Percentiles rank a stretch among this genome's conserved stretches.
These are phyloP conservation scores for Hylaea fasciaria DNA, from an alignment of 2,888 invertebrate genomes.

Conservation along the genomic window DNA sequence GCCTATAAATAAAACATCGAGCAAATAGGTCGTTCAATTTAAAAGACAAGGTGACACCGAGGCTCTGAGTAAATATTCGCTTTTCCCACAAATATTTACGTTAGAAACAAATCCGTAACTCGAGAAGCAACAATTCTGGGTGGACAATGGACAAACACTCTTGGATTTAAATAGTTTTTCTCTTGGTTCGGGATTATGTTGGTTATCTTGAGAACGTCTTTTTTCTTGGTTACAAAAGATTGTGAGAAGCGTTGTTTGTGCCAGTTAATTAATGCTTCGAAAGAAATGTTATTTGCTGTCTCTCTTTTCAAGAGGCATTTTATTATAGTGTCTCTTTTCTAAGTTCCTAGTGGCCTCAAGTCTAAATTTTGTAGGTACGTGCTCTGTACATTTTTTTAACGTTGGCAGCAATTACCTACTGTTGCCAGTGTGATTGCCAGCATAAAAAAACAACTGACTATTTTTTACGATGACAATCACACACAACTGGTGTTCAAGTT, in stretches of 20 bases:
- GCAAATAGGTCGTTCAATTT: slow-evolving; percentile 1
- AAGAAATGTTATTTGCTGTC: not conserved
- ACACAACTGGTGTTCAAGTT: too few species aligned
- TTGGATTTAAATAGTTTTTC: slow-evolving; percentile 4
- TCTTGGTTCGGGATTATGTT: slow-evolving; percentile 4
- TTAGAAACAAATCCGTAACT: slow-evolving; percentile 15
- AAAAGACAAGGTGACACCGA: slow-evolving; percentile 13
- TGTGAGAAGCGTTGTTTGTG: slow-evolving; percentile 2
- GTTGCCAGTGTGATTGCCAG: too few species aligned
- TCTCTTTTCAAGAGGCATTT: too few species aligned
- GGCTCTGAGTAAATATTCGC: slow-evolving; percentile 14
- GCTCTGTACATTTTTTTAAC: too few species aligned
- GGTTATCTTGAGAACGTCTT: not conserved
- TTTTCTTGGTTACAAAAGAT: slow-evolving; percentile 8
- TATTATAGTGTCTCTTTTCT: too few species aligned
- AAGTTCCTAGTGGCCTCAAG: too few species aligned
- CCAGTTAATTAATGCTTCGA: slow-evolving; percentile 1
- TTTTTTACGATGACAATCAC: too few species aligned
- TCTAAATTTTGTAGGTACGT: too few species aligned
- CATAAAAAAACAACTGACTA: too few species aligned
- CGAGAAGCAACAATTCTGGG: slow-evolving; percentile 13
- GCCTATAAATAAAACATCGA: not conserved
- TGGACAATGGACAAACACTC: slow-evolving; percentile 26
- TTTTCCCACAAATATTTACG: slow-evolving; percentile 17
- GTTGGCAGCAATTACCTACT: too few species aligned